Conservation (phyloP, 2,888 invertebrate species). For the Caenorhabditis sinica region DNA sequence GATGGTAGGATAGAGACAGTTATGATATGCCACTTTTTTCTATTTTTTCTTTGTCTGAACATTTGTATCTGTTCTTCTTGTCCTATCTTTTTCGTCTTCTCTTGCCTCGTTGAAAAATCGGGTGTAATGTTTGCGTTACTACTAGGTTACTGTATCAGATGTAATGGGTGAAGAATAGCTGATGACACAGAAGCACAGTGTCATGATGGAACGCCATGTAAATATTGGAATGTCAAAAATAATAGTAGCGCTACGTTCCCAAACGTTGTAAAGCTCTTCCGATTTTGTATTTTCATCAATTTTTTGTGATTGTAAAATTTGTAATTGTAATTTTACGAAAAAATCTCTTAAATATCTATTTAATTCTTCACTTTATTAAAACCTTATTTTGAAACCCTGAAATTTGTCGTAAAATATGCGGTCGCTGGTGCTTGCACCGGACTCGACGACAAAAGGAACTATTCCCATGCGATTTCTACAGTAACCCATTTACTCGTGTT, state of each 20-base stretch:
- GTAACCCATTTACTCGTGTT: background rate
- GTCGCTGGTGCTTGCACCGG: background rate
- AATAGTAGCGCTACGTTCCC: no score
- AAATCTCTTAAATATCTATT: no score
- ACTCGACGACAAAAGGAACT: background rate
- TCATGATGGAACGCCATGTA: background rate
- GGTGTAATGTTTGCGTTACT: slow-evolving; percentile 20
- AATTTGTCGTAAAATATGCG: no score
- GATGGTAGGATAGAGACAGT: slow-evolving; percentile 8
- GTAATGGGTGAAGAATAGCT: background rate
- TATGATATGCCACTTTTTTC: background rate
- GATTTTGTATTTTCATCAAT: no score
- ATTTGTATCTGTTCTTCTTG: background rate
- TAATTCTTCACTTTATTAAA: no score
- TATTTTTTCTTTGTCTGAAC: background rate
- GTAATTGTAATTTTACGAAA: no score
- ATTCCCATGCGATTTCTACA: background rate
- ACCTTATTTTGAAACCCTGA: no score
- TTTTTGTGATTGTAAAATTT: no score
- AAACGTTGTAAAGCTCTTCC: no score
- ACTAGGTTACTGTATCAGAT: slow-evolving; percentile 12
- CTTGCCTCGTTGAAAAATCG: background rate
- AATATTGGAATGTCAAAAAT: no score
- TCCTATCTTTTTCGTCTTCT: background rate
- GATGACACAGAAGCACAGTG: background rate